Evolutionary conservation across 2,888 invertebrate genomes (phyloP), one percentile per base, ranked within the genome.

Genomic region (Drosophila imparisetae): DNA sequence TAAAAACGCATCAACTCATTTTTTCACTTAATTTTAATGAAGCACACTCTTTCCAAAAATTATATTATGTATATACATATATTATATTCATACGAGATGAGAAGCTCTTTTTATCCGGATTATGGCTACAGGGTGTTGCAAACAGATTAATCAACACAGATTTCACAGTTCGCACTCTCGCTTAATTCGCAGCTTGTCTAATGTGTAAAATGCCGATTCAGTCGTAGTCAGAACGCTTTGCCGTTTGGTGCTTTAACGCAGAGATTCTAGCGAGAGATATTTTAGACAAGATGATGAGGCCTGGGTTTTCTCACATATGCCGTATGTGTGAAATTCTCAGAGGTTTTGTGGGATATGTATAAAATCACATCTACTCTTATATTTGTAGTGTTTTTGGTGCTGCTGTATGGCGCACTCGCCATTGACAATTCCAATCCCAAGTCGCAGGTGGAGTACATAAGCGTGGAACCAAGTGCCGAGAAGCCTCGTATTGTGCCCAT

Each of bases 371-470:
- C 0, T 4, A 36, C 15, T 24, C 38, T 24, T 30, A 21, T 42
- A 18, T 53, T 15, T 32, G 32, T 62, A 84, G 90, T 70, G 57
- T 11, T 69, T 8, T 58, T 78, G 55, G 27, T 59, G 34, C 15
- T 77, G 54, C 2, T 77, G 11, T 66, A 52, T 29, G 65, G 54
- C 15, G 58, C 53, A 11, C 6, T 70, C n/a, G 54, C 75, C 5
- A 30, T 78, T 29, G 88, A 90, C 21, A 63, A 75, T 40, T 64
- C 75, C 32, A 89, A 91, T 76, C 91, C 91, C 13, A 91, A 91
- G 76, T 81, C 85, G 24, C 92, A 92, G 68, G 92, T 92, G 68
- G 92, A 92, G 67, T 81, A 92, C 30, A 84, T 92, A n/a, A 80
- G 18, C n/a, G 21, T 24, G 4, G 40, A 42, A 13, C 48, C 27